These are phyloP conservation scores for Stomatorhinus walkeri DNA, from an alignment of 2,797 vertebrate genomes.

Conservation along the genomic window DNA sequence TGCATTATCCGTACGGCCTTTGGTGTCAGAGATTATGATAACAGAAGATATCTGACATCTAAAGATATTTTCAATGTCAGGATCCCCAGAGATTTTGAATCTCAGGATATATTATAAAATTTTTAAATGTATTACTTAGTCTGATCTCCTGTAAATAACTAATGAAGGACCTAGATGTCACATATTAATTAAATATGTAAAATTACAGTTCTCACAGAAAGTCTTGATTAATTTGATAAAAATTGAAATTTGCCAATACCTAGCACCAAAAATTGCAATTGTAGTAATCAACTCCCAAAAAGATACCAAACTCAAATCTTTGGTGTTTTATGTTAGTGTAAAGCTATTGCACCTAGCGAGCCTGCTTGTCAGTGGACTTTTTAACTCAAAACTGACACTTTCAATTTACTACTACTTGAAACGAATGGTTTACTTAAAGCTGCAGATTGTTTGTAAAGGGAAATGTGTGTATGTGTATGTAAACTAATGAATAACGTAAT, in stretches of 20 bases:
- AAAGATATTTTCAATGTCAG: not conserved
- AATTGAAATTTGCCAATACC: not conserved
- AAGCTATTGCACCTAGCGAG: not conserved
- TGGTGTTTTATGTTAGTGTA: not conserved
- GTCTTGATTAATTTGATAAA: not conserved
- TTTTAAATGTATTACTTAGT: not conserved
- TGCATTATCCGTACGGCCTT: not conserved
- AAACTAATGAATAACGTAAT: not conserved
- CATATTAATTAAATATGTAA: not conserved
- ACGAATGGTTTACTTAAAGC: not conserved
- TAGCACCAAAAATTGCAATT: not conserved
- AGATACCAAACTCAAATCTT: not conserved
- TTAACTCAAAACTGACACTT: not conserved
- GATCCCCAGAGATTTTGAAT: not conserved
- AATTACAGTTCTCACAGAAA: not conserved
- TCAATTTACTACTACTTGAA: not conserved
- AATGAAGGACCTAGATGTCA: not conserved
- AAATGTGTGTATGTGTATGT: not conserved
- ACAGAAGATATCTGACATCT: not conserved
- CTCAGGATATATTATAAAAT: not conserved
- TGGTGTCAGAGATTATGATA: not conserved
- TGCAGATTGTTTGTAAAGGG: not conserved
- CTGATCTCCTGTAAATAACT: not conserved
- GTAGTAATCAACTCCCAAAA: not conserved
- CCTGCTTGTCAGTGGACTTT: not conserved